phyloP scores from a whole-genome alignment of 1,140 invertebrate species.

The Anastrepha obliqua region DNA sequence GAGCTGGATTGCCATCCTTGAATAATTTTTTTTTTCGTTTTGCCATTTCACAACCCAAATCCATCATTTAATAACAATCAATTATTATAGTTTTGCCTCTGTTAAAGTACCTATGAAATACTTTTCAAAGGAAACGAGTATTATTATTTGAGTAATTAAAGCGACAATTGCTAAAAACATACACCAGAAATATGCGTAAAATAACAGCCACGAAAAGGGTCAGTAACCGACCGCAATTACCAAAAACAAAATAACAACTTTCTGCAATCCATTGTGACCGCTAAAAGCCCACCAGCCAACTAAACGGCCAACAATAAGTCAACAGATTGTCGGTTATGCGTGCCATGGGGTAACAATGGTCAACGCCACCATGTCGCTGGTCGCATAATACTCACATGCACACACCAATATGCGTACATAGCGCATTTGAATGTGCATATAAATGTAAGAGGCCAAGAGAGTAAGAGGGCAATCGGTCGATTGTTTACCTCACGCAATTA shows the following conservation, averaged over 20 bases:
- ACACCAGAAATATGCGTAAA: conserved; percentile 2
- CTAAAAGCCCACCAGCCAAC: not conserved
- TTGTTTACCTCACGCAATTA: conserved; percentile 1
- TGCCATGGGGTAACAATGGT: not conserved
- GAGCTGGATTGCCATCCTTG: not conserved
- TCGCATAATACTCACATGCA: not conserved
- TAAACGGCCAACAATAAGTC: not conserved
- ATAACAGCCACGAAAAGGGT: not conserved
- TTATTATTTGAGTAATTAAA: not conserved
- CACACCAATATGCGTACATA: not conserved
- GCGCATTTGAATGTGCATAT: no score
- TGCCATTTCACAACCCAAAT: not conserved
- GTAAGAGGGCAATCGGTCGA: not conserved
- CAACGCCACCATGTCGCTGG: not conserved
- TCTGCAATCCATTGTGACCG: not conserved
- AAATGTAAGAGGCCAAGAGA: not conserved
- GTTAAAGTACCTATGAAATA: no score
- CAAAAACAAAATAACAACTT: not conserved
- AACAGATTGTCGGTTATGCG: not conserved
- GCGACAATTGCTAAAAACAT: not conserved
- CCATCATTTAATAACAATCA: not conserved
- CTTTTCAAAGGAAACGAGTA: not conserved
- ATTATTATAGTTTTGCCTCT: not conserved
- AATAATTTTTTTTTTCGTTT: not conserved
- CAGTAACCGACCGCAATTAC: conserved; percentile 7